A percentile compares a stretch with the other conserved stretches of the same genome.
phyloP scores from a whole-genome alignment of 2,888 invertebrate genomes.

The Drosophila recens region DNA sequence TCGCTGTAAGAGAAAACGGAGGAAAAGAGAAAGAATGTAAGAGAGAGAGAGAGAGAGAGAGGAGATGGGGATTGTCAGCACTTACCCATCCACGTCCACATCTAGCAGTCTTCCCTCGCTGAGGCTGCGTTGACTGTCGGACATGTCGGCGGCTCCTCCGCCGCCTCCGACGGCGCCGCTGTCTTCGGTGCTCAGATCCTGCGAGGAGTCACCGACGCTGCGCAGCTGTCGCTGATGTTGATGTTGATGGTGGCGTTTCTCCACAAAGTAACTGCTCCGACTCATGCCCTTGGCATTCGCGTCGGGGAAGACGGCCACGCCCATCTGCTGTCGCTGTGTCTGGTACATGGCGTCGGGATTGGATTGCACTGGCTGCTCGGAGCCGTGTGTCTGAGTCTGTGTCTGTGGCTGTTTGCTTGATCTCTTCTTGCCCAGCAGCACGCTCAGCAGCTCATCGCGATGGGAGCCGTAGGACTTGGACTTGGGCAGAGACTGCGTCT shows the following conservation, averaged over 20 bases:
- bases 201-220: slow-evolving; percentile 81
- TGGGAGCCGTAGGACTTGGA: slow-evolving; percentile 78
- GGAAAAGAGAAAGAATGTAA: no score
- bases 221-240: slow-evolving; percentile 75
- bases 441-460: slow-evolving; percentile 75
- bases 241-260: slow-evolving; percentile 75
- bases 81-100: slow-evolving; percentile 80
- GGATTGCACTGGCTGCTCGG: slow-evolving; percentile 38
- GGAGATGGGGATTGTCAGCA: slow-evolving; percentile 10
- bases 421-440: slow-evolving; percentile 70
- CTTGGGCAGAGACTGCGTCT: slow-evolving; percentile 81
- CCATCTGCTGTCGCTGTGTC: slow-evolving; percentile 73
- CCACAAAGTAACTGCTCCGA: slow-evolving; percentile 71
- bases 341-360: slow-evolving; percentile 59
- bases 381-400: slow-evolving; percentile 2
- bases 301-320: slow-evolving; percentile 80
- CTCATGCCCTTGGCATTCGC: slow-evolving; percentile 57
- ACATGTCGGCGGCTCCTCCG: slow-evolving; percentile 76
- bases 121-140: slow-evolving; percentile 85
- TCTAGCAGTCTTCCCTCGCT: slow-evolving; percentile 83
- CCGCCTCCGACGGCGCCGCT: slow-evolving; percentile 52
- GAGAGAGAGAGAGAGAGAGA: not conserved
- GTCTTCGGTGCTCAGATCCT: slow-evolving; percentile 74
- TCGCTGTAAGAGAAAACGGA: slow-evolving; percentile 69
- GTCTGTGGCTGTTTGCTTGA: slow-evolving; percentile 52